Base-by-base conservation (phyloP, 2,113 vertebrate genomes). In the Phalacrocorax brasilianus region DNA sequence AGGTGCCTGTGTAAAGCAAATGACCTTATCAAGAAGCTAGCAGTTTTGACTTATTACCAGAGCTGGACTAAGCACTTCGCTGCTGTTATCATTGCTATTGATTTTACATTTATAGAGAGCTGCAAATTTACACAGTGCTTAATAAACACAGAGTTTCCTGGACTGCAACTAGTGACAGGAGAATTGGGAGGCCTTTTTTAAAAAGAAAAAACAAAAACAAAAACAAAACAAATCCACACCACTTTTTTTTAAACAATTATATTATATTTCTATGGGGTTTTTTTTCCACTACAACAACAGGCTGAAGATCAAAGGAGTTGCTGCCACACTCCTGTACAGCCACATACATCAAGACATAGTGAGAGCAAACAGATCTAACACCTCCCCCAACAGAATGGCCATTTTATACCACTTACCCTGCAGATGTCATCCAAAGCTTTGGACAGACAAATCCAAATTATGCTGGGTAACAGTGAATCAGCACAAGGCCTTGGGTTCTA, bases 51-150 rank as follows among this genome's bases (percentile, higher is more conserved):
- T 85, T 93, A 85, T 81, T 91, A 95, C 50, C 90, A 93, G 78
- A 80, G 74, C 78, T 90, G 75, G 63, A 61, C 78, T 93, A 91
- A 85, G 78, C 74, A 83, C 91, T 96, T 91, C 85, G 96, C 85
- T 95, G 71, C 53, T 91, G 81, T 91, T 96, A 97, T 85, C 95
- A 93, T 23, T 80, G n/a, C 38, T 94, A 97, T 96, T 93, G 93
- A 97, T 95, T 96, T 96, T 80, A 90, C 94, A 95, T 96, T 96
- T 94, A 93, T 38, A 96, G 87, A 93, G 55, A 85, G 82, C 79
- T 88, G 85, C 50, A 95, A 91, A 96, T 96, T 93, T 96, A 93
- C 95, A 96, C 88, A 96, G 88, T 30, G 63, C 78, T 96, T 93
- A 89, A 95, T 90, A 94, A 97, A 96, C 85, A 91, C 59, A 32